phyloP scores from a whole-genome alignment of 2,797 vertebrate species.

The Varecia variegata region DNA sequence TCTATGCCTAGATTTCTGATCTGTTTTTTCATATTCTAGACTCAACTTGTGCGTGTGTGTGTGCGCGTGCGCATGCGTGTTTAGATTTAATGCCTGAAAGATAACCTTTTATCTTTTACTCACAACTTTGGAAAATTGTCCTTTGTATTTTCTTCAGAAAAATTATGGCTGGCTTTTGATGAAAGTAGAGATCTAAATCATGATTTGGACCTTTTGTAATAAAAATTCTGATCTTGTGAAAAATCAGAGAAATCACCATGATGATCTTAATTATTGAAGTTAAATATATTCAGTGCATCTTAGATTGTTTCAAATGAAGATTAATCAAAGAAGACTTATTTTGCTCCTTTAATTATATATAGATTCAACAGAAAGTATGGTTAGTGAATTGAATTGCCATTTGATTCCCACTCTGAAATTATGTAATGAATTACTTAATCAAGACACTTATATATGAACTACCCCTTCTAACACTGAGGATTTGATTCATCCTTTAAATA shows the following conservation, averaged over 20 bases:
- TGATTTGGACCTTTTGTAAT: not conserved
- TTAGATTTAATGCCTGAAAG: not conserved
- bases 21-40: not conserved
- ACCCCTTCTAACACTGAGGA: not conserved
- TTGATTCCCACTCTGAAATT: not conserved
- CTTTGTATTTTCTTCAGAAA: slow-evolving; percentile 25
- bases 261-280: slow-evolving; percentile 1
- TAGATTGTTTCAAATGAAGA: slow-evolving; percentile 30
- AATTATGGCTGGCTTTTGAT: slow-evolving; percentile 15
- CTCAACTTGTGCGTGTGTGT: not conserved
- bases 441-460: not conserved
- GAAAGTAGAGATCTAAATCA: not conserved
- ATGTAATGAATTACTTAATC: not conserved
- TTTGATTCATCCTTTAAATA: slow-evolving; percentile 19
- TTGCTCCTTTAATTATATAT: not conserved
- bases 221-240: slow-evolving; percentile 1
- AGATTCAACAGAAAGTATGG: not conserved
- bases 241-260: not conserved
- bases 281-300: slow-evolving; percentile 16
- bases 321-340: not conserved
- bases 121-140: not conserved
- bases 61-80: not conserved
- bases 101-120: not conserved
- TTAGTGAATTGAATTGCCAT: slow-evolving; percentile 4
- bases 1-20: not conserved